Base-by-base conservation (phyloP, 53 echinoderm and acorn worm species). In the Hippasteria phrygiana region DNA sequence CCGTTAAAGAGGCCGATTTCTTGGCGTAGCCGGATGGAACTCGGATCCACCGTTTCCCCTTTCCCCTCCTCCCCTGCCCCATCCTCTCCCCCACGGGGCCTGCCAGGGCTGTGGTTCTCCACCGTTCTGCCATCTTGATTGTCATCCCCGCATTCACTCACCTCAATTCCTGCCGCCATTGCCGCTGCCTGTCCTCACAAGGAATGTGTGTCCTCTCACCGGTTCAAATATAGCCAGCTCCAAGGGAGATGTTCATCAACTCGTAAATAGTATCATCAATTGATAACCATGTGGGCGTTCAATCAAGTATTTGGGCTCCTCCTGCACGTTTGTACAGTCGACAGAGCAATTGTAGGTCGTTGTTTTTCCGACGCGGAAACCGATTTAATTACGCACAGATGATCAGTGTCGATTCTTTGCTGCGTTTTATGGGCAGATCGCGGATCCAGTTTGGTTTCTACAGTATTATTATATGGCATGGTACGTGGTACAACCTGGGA, bases 1-100 rank as follows among this genome's bases (percentile, higher is more conserved):
- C 95, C 86, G 48, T 90, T 92, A 31, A 90, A 69, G 29, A 95
- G 85, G 8, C 95, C 91, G 56, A 95, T 84, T 78, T 95, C 92
- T 62, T 73, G 83, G 24, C 88, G 43, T 4, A 95, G 70, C 27
- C 62, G 36, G 75, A 75, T 51, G 10, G 3, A n/a, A 20, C 26
- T n/a, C 22, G 10, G 12, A 5, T 62, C 18, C 62, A 62, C n/a
- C n/a, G n/a, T n/a, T n/a, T 29, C 14, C 35, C 32, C 9, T 26
- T 66, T 11, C 32, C 33, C 29, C 29, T 32, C 64, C 64, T 5
- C 28, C 36, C 67, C 47, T 47, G 47, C 59, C 43, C 72, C 72
- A 36, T 41, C 72, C 72, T 8, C 69, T 37, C 16, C 36, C 69
- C 40, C 43, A 20, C 72, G 2, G 42, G 72, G 20, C 20, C 40